phyloP scores from a whole-genome alignment of 1,140 invertebrate species.

The Leptinotarsa undecemlineata region DNA sequence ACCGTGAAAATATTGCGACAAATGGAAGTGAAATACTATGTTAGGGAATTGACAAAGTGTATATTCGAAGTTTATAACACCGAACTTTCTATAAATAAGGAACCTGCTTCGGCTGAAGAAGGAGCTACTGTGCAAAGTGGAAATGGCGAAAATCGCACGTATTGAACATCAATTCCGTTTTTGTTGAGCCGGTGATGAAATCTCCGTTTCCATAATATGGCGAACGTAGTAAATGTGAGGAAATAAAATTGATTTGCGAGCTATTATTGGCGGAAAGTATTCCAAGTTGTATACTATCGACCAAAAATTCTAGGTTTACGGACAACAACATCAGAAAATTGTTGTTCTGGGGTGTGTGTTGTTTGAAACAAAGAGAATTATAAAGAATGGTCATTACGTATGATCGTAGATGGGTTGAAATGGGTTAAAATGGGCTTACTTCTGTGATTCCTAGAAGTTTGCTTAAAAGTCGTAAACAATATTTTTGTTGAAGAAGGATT shows the following conservation, averaged over 20 bases:
- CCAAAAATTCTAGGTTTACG: no score
- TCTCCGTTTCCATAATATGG: background rate
- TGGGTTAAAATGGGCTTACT: no score
- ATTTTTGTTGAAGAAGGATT: no score
- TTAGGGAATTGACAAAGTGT: slow-evolving; percentile 3
- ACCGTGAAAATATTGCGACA: background rate
- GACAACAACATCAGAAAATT: no score
- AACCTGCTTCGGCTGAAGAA: background rate
- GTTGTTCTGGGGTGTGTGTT: no score
- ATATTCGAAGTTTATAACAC: background rate
- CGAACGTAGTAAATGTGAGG: background rate
- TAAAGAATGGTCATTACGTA: no score
- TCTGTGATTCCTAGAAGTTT: no score
- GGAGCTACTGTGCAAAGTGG: background rate
- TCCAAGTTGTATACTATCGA: no score
- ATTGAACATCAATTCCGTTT: slow-evolving; percentile 8
- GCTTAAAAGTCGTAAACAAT: no score
- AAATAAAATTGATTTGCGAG: background rate
- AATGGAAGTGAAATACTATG: background rate
- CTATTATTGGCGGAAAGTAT: background rate
- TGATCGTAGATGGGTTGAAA: no score
- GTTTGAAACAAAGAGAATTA: no score
- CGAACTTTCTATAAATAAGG: background rate
- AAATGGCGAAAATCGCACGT: background rate
- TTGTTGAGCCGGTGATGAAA: slow-evolving; percentile 2